Evolutionary conservation across 2,113 vertebrate genomes (phyloP), one percentile per base, ranked within the genome.

Genomic region (Oreochromis spilurus): DNA sequence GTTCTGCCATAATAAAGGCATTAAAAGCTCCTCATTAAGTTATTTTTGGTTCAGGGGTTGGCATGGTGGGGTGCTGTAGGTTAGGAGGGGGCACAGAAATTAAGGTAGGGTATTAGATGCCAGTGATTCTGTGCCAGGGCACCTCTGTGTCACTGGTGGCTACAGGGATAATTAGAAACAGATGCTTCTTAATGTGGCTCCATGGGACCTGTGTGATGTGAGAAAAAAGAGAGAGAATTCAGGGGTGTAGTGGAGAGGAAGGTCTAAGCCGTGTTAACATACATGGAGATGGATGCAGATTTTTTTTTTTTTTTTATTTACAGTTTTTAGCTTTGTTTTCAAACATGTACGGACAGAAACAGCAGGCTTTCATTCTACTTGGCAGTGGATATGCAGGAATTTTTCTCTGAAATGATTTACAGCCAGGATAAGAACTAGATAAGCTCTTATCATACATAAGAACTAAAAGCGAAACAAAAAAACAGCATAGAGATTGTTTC

Each of bases 11-110:
- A 94, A 94, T 94, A 95, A 96, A 96, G 88, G 89, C 92, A 94
- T 92, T 94, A 95, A 96, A 95, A 48, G 82, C 82, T 92, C 58
- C 94, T 94, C 93, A 93, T 96, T 94, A 96, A 96, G 91, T 92
- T 96, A 96, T 96, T 96, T 94, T 95, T 89, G 94, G 94, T 91
- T 58, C 87, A 45, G 85, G 79, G 92, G 82, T 81, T 91, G 91
- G 89, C 7, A 84, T 58, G 72, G 62, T 40, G 67, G 82, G 60
- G 31, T 24, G 79, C 79, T 82, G 87, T 43, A 84, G 67, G 34
- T 10, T 40, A 55, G 79, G 89, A 26, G 87, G 87, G 85, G 85
- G 89, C 19, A 65, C 55, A 65, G 81, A 82, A 67, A 24, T 79
- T 67, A 62, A 89, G 90, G 88, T 79, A 57, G 84, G 67, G 65